Conservation (phyloP, 2,888 invertebrate species). For the Helicoverpa assulta region DNA sequence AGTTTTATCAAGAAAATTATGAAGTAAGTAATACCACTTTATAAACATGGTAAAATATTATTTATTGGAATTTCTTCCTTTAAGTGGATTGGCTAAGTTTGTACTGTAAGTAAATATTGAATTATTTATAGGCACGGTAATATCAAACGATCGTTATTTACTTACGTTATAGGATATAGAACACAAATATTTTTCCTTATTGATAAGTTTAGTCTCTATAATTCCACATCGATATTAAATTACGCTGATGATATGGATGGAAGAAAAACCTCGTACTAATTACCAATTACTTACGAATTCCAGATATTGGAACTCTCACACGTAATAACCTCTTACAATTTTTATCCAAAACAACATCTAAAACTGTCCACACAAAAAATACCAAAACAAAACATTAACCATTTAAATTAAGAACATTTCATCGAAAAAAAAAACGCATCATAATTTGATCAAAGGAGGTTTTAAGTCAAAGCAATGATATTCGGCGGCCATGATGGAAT, state of each 20-base stretch:
- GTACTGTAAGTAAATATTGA: neutral
- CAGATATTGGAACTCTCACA: too few species aligned
- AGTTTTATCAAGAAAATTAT: conserved; percentile 39
- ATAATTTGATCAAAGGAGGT: conserved; percentile 36
- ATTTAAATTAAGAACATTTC: neutral
- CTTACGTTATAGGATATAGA: too few species aligned
- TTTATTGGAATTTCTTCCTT: conserved; percentile 3
- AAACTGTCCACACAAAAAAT: neutral
- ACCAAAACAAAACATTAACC: neutral
- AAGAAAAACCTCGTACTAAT: too few species aligned
- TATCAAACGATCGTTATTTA: neutral
- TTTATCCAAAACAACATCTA: neutral
- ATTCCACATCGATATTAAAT: too few species aligned
- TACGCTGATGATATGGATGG: too few species aligned
- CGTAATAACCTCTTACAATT: too few species aligned
- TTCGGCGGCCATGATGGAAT: conserved; percentile 49
- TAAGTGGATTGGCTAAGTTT: neutral
- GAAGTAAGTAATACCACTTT: conserved; percentile 4
- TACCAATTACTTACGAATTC: too few species aligned
- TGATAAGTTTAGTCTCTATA: too few species aligned
- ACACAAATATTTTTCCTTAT: neutral
- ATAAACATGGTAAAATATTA: conserved; percentile 11
- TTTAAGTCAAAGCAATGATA: conserved; percentile 30
- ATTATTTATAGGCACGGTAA: neutral
- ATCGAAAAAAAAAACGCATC: conserved; percentile 11